These are phyloP conservation scores for Microcebus tavaratra DNA, from an alignment of 2,113 vertebrate genomes.

Conservation along the genomic window DNA sequence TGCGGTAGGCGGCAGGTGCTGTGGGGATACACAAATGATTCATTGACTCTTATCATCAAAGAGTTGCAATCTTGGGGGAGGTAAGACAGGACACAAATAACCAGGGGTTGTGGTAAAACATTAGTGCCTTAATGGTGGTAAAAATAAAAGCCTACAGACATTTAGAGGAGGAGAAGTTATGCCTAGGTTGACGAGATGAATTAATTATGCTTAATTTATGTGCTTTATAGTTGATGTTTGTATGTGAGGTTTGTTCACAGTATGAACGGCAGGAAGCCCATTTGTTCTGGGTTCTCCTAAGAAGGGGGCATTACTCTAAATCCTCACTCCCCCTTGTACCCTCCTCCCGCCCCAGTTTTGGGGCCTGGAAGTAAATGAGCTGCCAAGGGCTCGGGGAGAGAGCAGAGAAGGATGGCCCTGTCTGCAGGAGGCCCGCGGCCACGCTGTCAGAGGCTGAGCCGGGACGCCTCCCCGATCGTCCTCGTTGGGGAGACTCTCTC, in stretches of 20 bases:
- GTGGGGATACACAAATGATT: not conserved
- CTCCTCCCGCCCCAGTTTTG: accelerated
- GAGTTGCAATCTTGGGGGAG: conserved; percentile 25
- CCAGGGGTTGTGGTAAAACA: not conserved
- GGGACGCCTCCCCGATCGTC: not conserved
- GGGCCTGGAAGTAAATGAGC: not conserved
- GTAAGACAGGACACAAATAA: conserved; percentile 60
- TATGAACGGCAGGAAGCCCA: not conserved
- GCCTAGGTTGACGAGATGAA: conserved; percentile 53
- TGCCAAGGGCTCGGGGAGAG: not conserved
- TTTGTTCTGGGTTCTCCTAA: not conserved
- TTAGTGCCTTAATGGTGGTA: conserved; percentile 18
- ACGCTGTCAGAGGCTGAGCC: not conserved
- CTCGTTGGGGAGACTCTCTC: not conserved
- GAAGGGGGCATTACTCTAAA: not conserved
- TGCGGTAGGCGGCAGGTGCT: not conserved
- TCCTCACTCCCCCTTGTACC: too few species aligned
- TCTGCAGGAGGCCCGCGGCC: not conserved
- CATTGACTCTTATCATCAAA: conserved; percentile 27
- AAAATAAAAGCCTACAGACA: conserved; percentile 62
- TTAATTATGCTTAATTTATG: conserved; percentile 68
- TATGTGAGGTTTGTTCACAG: conserved; percentile 17
- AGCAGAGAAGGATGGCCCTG: not conserved
- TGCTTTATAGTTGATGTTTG: not conserved
- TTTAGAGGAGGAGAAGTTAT: conserved; percentile 59